Conservation (phyloP, 2,888 invertebrate genomes). For the Oscheius sp. region DNA sequence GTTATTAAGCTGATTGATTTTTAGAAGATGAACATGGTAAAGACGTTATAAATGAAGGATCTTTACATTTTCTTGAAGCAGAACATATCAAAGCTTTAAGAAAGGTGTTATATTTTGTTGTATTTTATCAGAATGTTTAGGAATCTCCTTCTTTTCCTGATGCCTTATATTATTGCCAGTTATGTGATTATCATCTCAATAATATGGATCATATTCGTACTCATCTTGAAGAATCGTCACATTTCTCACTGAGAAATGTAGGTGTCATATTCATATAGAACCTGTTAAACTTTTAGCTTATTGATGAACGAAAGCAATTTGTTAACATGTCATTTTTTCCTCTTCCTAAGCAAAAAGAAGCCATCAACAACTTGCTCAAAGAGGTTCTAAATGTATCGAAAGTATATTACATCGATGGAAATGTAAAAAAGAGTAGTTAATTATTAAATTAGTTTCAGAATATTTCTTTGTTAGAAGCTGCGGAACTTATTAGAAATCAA, state of each 20-base stretch:
- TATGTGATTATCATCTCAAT: conserved; percentile 44
- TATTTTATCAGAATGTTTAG: not conserved
- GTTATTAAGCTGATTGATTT: not conserved
- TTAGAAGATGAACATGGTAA: not conserved
- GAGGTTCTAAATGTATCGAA: not conserved
- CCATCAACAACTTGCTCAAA: not conserved
- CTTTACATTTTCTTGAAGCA: not conserved
- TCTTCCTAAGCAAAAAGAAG: not conserved
- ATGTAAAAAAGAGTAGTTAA: not conserved
- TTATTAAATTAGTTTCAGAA: not conserved
- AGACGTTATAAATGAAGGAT: not conserved
- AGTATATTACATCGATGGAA: not conserved
- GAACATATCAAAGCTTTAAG: conserved; percentile 13
- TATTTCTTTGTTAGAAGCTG: not conserved
- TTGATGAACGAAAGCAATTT: not conserved
- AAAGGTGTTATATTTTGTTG: not conserved
- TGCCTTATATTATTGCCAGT: conserved; percentile 44
- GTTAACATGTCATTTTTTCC: not conserved
- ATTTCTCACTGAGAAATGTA: not conserved
- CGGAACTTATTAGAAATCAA: not conserved
- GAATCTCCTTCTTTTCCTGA: conserved; percentile 35
- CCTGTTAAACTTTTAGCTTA: not conserved
- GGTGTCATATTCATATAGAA: not conserved
- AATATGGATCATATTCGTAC: conserved; percentile 36
- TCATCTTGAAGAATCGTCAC: conserved; percentile 29